Conservation (phyloP, 2,113 vertebrate genomes). For the Ictidomys tridecemlineatus region DNA sequence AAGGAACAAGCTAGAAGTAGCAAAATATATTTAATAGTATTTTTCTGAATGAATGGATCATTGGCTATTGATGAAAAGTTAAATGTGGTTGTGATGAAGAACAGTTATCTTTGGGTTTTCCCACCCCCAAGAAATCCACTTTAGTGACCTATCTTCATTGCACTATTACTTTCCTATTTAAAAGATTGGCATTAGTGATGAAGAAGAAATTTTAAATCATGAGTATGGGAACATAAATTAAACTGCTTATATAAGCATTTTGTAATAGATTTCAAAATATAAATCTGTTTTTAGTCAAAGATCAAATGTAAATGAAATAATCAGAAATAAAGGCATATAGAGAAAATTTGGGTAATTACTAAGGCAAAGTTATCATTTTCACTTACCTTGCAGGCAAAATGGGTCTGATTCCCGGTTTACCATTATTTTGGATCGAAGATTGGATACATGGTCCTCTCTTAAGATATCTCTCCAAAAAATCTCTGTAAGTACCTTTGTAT, state of each 20-base stretch:
- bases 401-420: constrained; percentile 95
- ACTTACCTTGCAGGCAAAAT: constrained; percentile 89
- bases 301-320: constrained; percentile 51
- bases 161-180: not conserved
- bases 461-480: constrained; percentile 95
- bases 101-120: not conserved
- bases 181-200: constrained; percentile 3
- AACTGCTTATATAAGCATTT: constrained; percentile 31
- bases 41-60: constrained; percentile 40
- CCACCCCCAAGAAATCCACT: not conserved
- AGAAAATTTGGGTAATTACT: not conserved
- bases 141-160: not conserved
- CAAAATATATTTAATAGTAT: constrained; percentile 37
- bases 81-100: constrained; percentile 3
- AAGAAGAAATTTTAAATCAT: constrained; percentile 41
- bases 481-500: constrained; percentile 89
- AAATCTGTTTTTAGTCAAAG: constrained; percentile 3
- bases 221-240: constrained; percentile 30
- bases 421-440: constrained; percentile 96
- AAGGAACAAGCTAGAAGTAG: constrained; percentile 26
- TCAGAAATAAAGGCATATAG: not conserved
- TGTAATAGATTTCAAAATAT: constrained; percentile 35
- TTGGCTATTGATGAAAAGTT: constrained; percentile 21
- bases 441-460: constrained; percentile 97
- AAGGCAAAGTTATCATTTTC: constrained; percentile 44